Evolutionary conservation across 2,113 vertebrate genomes (phyloP), one percentile per base, ranked within the genome.

Genomic region (Typhlomys cinereus): DNA sequence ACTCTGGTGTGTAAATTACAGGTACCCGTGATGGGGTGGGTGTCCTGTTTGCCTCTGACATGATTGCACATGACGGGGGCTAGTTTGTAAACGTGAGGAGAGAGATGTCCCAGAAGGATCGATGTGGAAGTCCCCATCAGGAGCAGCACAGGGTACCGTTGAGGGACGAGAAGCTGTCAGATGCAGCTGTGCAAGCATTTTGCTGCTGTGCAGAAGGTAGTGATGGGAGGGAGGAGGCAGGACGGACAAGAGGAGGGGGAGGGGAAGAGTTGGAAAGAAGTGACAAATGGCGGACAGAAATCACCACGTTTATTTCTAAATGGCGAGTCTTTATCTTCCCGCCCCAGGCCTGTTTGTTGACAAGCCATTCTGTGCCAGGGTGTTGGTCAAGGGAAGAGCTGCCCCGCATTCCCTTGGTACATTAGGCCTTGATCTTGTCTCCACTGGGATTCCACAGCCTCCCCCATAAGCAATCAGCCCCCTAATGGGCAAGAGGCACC

Each of bases 261-360:
- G 48, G 69, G 34, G 59, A 52, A 41, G 46, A 71, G 64, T 31
- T 29, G 70, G 76, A 93, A 94, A 79, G 59, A 76, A 67, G 84
- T 88, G 89, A 91, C 73, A 31, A 92, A 94, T 89, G 86, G 89
- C 66, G 36, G 66, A 89, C 34, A 92, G 69, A 93, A 96, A 87
- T 91, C 90, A 89, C 62, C 0, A 94, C 71, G 1, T 95, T 96
- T 96, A 96, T 70, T 96, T 93, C 92, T 88, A 96, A 95, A 87
- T 94, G 96, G 93, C 46, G 90, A 67, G 80, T 93, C 95, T 95
- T 95, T 96, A 96, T 97, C 93, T 95, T 92, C 76, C 64, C 23
- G 91, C 89, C 87, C 81, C 92, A 96, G 95, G 91, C 84, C 96
- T 89, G 75, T 96, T 95, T 95, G 96, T 95, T 95, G 92, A 96